A percentile compares a stretch with the other conserved stretches of the same genome.
Conservation (phyloP, 2,888 invertebrate species). For the Xiphydria camelus region DNA sequence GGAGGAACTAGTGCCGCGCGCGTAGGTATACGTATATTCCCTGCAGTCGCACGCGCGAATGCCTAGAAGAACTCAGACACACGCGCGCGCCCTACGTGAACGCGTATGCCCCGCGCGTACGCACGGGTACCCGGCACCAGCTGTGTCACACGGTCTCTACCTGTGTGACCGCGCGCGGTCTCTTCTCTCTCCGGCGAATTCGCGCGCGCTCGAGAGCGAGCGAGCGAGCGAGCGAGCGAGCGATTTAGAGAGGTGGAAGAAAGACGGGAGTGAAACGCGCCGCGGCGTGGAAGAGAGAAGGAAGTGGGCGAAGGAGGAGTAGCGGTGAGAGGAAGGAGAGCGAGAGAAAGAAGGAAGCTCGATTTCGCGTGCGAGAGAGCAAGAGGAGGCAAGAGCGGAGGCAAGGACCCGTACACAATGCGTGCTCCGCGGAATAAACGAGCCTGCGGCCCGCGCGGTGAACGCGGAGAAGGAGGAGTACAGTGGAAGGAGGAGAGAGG, state of each 20-base stretch:
- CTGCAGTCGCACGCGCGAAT: too few species aligned
- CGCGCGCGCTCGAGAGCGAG: conserved; percentile 1
- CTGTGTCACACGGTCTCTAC: too few species aligned
- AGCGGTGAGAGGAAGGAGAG: conserved; percentile 14
- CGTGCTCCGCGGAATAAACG: conserved; percentile 47
- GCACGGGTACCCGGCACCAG: too few species aligned
- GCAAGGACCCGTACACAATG: conserved; percentile 51
- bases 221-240: neutral
- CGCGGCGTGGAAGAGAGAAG: conserved; percentile 10
- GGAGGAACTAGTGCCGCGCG: conserved; percentile 1
- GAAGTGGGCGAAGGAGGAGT: conserved; percentile 12
- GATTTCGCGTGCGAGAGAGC: conserved; percentile 43
- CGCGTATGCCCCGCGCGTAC: too few species aligned
- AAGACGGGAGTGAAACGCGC: conserved; percentile 8
- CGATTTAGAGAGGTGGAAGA: conserved; percentile 18
- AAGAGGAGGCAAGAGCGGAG: conserved; percentile 28
- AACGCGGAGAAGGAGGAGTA: conserved; percentile 29
- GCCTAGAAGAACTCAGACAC: too few species aligned
- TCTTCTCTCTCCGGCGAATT: too few species aligned
- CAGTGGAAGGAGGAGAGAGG: conserved; percentile 16
- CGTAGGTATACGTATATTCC: too few species aligned
- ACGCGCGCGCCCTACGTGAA: too few species aligned
- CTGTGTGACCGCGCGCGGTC: too few species aligned
- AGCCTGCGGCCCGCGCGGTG: conserved; percentile 24
- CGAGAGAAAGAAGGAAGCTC: conserved; percentile 11